Evolutionary conservation across 2,113 vertebrate genomes (phyloP).

Genomic region (Pteruthius melanotis): DNA sequence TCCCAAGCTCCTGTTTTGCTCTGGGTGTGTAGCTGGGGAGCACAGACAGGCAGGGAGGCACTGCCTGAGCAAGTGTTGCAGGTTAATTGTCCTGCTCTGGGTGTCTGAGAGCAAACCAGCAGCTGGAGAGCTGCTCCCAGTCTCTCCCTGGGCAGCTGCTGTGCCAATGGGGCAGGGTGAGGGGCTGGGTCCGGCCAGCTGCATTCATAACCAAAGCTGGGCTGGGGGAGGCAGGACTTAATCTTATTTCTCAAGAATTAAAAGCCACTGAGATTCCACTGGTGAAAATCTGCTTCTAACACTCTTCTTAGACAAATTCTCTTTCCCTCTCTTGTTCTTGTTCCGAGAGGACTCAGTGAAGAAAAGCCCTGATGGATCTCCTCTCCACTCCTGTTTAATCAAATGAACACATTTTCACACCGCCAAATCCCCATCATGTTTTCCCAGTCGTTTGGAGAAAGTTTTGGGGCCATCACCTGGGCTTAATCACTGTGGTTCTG

Average conservation of each 20-base stretch:
- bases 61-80: accelerated
- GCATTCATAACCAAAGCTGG: background rate
- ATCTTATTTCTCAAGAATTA: background rate
- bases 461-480: background rate
- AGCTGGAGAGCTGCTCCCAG: background rate
- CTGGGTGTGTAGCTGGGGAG: background rate
- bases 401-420: background rate
- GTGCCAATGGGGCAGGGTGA: accelerated
- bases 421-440: background rate
- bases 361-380: background rate
- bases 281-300: background rate
- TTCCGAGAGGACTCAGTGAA: background rate
- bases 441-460: background rate
- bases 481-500: background rate
- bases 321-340: background rate
- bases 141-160: background rate
- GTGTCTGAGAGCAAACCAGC: accelerated
- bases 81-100: background rate
- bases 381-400: background rate
- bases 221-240: background rate
- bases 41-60: background rate
- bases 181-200: background rate
- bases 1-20: background rate
- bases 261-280: background rate
- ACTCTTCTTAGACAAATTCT: background rate